These are phyloP conservation scores for Takifugu rubripes DNA, from an alignment of 2,797 vertebrate genomes.

Conservation along the genomic window DNA sequence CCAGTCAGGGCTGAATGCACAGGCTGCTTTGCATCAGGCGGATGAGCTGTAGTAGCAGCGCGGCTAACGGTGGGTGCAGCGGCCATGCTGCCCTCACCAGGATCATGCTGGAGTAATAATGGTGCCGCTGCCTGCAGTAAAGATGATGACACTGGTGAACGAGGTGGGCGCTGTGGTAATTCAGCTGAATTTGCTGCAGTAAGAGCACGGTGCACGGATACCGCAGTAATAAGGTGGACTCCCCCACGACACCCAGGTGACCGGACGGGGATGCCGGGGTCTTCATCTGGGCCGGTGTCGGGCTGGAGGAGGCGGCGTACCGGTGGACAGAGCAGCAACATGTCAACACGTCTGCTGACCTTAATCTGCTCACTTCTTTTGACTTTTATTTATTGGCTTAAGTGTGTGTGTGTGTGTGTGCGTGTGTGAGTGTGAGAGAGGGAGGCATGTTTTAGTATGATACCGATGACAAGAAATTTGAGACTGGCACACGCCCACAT, in stretches of 20 bases:
- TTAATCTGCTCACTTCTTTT: conserved; percentile 65
- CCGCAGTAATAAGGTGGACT: conserved; percentile 44
- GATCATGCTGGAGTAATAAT: conserved; percentile 45
- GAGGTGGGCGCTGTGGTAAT: conserved; percentile 34
- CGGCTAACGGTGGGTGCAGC: conserved; percentile 2
- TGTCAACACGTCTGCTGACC: conserved; percentile 67
- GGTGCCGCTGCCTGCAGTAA: conserved; percentile 38
- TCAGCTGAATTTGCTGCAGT: conserved; percentile 12
- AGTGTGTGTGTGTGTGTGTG: conserved; percentile 50
- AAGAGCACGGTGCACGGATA: conserved; percentile 1
- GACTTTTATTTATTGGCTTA: conserved; percentile 61
- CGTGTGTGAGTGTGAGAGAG: conserved; percentile 10
- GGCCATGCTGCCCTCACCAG: conserved; percentile 22
- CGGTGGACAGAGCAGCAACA: conserved; percentile 35
- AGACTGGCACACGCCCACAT: no score
- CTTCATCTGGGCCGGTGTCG: conserved; percentile 10
- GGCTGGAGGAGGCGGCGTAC: conserved; percentile 30
- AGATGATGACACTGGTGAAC: conserved; percentile 41
- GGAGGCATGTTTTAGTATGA: no score
- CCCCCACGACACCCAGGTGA: conserved; percentile 32
- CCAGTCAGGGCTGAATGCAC: background rate
- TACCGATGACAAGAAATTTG: no score
- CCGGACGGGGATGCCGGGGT: no score
- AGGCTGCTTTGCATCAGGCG: background rate
- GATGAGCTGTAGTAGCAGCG: conserved; percentile 7